A percentile compares a stretch with the other conserved stretches of the same genome.
These are phyloP conservation scores for Urosaurus nigricauda DNA, from an alignment of 2,797 vertebrate species.

Conservation along the genomic window DNA sequence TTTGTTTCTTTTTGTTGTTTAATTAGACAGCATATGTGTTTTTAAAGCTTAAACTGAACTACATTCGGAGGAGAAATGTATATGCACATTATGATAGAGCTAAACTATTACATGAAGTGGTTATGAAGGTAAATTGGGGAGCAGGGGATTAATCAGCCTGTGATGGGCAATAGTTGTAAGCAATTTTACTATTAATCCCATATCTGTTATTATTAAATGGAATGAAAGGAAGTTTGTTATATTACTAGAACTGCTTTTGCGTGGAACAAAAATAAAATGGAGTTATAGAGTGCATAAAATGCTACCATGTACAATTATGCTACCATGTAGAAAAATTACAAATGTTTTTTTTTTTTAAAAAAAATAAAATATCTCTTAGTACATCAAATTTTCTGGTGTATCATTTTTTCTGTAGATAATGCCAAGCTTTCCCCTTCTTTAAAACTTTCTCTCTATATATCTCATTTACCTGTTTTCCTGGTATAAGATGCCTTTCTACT, in stretches of 20 bases:
- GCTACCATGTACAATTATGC: background rate
- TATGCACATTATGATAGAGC: background rate
- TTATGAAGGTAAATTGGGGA: background rate
- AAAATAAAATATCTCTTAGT: too few relatives aligned
- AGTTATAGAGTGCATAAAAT: slow-evolving; percentile 15
- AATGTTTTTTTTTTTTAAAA: too few relatives aligned
- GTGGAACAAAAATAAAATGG: slow-evolving; percentile 18
- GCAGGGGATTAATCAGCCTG: background rate
- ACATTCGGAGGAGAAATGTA: background rate
- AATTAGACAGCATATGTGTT: background rate
- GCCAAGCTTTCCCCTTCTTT: background rate
- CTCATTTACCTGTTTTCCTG: background rate
- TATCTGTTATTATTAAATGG: background rate
- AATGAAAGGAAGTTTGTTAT: background rate
- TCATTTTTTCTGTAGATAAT: background rate
- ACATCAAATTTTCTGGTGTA: background rate
- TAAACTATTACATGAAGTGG: background rate
- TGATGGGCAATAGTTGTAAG: background rate
- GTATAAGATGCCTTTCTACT: background rate
- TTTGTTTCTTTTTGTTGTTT: background rate
- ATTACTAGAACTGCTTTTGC: background rate
- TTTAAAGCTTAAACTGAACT: background rate
- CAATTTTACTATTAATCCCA: background rate
- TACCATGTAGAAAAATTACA: background rate
- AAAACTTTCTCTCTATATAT: background rate